Evolutionary conservation across 2,113 vertebrate genomes (phyloP).

Genomic region (Crotalus viridis): DNA sequence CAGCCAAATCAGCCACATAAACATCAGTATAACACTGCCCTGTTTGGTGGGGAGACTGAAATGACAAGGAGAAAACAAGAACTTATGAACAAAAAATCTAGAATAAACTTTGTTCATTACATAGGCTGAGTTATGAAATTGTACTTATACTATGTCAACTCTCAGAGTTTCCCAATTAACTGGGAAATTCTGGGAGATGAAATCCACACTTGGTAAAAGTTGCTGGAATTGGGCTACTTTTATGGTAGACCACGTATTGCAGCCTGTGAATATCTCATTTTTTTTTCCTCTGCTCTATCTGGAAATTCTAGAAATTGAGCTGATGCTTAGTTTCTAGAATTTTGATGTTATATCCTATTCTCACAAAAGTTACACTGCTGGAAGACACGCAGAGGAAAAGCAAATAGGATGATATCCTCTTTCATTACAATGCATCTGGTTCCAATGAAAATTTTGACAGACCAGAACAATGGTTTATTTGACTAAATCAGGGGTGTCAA

Average conservation of each 20-base stretch:
- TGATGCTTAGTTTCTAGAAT: too few species aligned
- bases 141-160: too few species aligned
- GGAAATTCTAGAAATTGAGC: not conserved
- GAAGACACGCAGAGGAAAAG: not conserved
- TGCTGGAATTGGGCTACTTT: not conserved
- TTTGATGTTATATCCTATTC: not conserved
- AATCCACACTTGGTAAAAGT: not conserved
- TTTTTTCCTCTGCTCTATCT: not conserved
- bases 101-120: not conserved
- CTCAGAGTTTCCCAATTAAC: not conserved
- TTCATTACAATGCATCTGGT: not conserved
- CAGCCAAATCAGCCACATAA: not conserved
- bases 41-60: not conserved
- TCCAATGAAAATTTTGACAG: not conserved
- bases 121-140: not conserved
- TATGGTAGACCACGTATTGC: not conserved
- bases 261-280: not conserved
- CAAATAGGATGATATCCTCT: not conserved
- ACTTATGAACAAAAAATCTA: not conserved
- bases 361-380: too few species aligned
- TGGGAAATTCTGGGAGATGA: not conserved
- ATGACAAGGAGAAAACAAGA: not conserved
- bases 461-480: not conserved
- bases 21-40: not conserved
- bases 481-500: not conserved